Conservation (phyloP, 64 coral and sea anemone genomes). For the Cladopsammia gracilis region DNA sequence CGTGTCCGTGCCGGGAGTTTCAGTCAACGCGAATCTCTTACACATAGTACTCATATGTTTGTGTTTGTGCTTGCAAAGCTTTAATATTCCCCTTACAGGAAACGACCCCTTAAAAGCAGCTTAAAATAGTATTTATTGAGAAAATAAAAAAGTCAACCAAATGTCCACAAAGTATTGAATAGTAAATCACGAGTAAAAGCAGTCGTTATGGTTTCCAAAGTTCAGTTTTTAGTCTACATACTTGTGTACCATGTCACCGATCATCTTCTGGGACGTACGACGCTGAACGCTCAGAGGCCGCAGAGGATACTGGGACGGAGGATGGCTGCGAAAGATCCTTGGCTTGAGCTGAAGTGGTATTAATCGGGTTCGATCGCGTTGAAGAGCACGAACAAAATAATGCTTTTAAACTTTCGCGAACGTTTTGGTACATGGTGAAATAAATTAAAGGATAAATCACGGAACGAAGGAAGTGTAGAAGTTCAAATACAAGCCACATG, state of each 20-base stretch:
- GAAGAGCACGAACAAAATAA: neutral
- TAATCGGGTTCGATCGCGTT: neutral
- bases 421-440: slow-evolving; percentile 8
- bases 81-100: too few species aligned
- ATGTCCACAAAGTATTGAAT: neutral
- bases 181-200: neutral
- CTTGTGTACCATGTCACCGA: neutral
- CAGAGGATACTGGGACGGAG: neutral
- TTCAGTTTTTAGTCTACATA: neutral
- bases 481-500: slow-evolving; percentile 7
- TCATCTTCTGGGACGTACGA: neutral
- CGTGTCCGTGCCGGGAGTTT: too few species aligned
- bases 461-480: slow-evolving; percentile 25
- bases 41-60: too few species aligned
- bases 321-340: neutral
- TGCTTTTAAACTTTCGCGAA: slow-evolving; percentile 7
- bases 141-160: neutral
- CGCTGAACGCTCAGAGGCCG: slow-evolving; percentile 12
- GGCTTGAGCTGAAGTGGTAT: too few species aligned
- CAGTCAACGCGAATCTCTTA: too few species aligned
- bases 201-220: too few species aligned
- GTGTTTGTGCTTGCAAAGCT: too few species aligned
- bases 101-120: too few species aligned
- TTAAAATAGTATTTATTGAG: neutral
- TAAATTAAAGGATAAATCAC: neutral